These are phyloP conservation scores for Crypturellus undulatus DNA, from an alignment of 2,113 vertebrate species.

Conservation along the genomic window DNA sequence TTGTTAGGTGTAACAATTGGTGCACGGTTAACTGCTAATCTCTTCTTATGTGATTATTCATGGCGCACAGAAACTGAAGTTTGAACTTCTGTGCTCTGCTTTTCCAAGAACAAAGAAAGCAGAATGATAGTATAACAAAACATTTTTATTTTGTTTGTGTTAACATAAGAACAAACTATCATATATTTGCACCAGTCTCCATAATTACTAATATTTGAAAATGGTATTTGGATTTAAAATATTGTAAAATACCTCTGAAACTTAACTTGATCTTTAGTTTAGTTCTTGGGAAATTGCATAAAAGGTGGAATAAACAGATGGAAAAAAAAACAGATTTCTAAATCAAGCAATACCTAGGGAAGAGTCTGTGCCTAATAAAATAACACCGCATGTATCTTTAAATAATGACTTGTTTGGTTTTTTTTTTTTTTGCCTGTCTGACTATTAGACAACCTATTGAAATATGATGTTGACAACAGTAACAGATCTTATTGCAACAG, in stretches of 20 bases:
- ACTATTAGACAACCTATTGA: neutral
- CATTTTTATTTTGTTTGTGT: neutral
- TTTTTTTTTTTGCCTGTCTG: neutral
- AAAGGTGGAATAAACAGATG: neutral
- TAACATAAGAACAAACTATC: neutral
- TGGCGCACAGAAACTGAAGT: neutral
- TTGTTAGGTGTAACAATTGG: neutral
- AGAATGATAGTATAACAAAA: neutral
- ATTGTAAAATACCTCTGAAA: neutral
- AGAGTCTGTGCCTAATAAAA: neutral
- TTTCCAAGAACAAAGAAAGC: neutral
- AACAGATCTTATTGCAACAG: neutral
- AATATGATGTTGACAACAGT: neutral
- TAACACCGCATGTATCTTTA: accelerated
- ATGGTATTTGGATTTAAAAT: neutral
- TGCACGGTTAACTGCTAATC: slow-evolving; percentile 11
- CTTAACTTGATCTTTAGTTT: neutral
- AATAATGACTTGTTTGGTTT: neutral
- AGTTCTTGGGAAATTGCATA: neutral
- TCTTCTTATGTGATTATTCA: neutral
- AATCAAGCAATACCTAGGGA: neutral
- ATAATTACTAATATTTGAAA: neutral
- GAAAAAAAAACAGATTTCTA: neutral
- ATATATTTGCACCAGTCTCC: neutral
- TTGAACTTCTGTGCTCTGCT: neutral